Percentiles rank a stretch among this genome's conserved stretches.
phyloP scores from a whole-genome alignment of 1,140 invertebrate species.

The Drosophila guanche region DNA sequence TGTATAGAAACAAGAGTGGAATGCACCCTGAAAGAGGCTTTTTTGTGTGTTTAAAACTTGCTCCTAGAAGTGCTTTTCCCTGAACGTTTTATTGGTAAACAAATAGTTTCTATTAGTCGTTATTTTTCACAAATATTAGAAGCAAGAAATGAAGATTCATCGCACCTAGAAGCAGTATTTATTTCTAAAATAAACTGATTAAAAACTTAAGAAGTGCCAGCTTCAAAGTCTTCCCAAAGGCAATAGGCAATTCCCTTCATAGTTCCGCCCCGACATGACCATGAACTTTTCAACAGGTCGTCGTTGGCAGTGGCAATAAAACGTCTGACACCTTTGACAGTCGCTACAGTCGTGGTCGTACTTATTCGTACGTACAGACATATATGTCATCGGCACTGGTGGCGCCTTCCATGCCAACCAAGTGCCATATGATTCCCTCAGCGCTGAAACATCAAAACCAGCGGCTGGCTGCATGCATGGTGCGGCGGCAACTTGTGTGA shows the following conservation, averaged over 20 bases:
- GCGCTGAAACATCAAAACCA: conserved; percentile 57
- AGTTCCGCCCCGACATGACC: conserved; percentile 47
- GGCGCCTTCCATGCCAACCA: conserved; percentile 41
- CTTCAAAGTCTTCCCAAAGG: conserved; percentile 31
- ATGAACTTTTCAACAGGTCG: conserved; percentile 78
- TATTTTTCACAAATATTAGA: too few species aligned
- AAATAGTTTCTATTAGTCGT: too few species aligned
- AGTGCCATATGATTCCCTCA: conserved; percentile 43
- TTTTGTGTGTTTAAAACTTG: too few species aligned
- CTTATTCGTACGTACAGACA: conserved; percentile 14
- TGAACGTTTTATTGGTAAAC: too few species aligned
- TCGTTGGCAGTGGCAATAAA: conserved; percentile 61
- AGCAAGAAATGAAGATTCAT: too few species aligned
- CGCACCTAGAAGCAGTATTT: too few species aligned
- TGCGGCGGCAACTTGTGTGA: conserved; percentile 43
- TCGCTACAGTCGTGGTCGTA: conserved; percentile 25
- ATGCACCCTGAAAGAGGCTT: too few species aligned
- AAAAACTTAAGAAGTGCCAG: conserved; percentile 13
- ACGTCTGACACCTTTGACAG: conserved; percentile 76
- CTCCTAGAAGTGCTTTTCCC: too few species aligned
- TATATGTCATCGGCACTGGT: conserved; percentile 51
- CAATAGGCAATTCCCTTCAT: conserved; percentile 6
- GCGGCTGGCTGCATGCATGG: not conserved
- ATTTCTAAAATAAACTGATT: conserved; percentile 1
- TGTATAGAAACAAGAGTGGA: too few species aligned